Base-by-base conservation (phyloP, 2,113 vertebrate species). In the Alosa alosa region DNA sequence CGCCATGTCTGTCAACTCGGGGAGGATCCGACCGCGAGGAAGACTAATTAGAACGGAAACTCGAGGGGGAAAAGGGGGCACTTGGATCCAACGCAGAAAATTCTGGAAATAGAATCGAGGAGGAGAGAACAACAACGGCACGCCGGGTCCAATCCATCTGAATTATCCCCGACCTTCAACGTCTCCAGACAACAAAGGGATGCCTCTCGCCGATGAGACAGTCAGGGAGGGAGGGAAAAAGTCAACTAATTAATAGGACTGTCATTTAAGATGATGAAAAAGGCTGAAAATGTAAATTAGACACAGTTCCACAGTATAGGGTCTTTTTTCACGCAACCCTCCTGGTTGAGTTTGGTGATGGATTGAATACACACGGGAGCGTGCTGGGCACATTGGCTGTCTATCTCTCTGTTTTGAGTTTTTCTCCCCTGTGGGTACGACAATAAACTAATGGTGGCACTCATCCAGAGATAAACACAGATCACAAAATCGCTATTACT, bases 131-230 rank as follows among this genome's bases (percentile, higher is more conserved):
- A 81, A 84, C 55, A n/a, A 39, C 84, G 47, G 81, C 20, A 44
- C 84, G 84, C 85, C 87, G 86, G 25, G 85, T 86, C 82, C 84
- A 31, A 78, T 86, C 55, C 55, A 44, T 44, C 82, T 44, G 78
- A 81, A 31, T 86, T 88, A 78, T 87, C 60, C 64, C 52, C 60
- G 39, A 86, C 75, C 55, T 47, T 78, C 41, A 68, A 17, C 36
- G 22, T 78, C 83, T 55, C 81, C 50, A 64, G 52, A 87, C 52
- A 85, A 87, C 84, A 90, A 88, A 88, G 83, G 60, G 44, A 83
- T 81, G 85, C 60, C 87, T 55, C 60, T 78, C 72, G 25, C 72
- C 72, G 17, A 36, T 78, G 72, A 78, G 72, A 78, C 72, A 78
- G 47, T 86, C 50, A 87, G 52, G 11, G 45, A 68, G 52, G 81